Conservation (phyloP, 1,140 invertebrate species). For the Paraescarpia echinospica region DNA sequence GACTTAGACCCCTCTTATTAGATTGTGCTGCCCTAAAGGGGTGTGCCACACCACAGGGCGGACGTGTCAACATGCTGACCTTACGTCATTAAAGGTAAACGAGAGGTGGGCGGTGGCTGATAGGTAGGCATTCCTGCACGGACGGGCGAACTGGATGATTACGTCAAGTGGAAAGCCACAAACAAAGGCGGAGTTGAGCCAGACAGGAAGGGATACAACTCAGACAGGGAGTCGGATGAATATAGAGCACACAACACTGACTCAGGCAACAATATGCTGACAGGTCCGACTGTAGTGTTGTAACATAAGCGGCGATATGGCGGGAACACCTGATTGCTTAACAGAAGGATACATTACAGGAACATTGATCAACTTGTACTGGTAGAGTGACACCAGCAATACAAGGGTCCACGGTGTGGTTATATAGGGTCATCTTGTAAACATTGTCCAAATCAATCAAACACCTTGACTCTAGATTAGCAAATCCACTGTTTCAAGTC, state of each 20-base stretch:
- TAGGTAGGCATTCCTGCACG: not conserved
- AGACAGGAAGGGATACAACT: not conserved
- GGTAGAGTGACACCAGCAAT: not conserved
- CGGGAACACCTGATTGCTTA: not conserved
- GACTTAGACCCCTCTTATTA: not conserved
- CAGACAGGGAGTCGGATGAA: not conserved
- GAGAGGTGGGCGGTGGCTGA: not conserved
- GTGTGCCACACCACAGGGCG: not conserved
- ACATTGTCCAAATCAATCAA: not conserved
- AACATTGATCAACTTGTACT: not conserved
- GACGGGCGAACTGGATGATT: not conserved
- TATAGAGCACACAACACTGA: not conserved
- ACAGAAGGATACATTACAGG: not conserved
- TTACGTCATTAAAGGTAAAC: not conserved
- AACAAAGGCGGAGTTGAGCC: not conserved
- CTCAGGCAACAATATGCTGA: not conserved
- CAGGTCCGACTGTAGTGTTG: not conserved
- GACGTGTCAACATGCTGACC: not conserved
- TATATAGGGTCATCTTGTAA: not conserved
- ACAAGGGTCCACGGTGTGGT: not conserved
- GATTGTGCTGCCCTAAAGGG: not conserved
- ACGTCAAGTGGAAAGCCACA: not conserved
- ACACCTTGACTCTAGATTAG: not conserved
- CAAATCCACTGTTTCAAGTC: not conserved
- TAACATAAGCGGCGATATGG: not conserved